Conservation (phyloP, 2,797 vertebrate genomes). For the Karalla daura region DNA sequence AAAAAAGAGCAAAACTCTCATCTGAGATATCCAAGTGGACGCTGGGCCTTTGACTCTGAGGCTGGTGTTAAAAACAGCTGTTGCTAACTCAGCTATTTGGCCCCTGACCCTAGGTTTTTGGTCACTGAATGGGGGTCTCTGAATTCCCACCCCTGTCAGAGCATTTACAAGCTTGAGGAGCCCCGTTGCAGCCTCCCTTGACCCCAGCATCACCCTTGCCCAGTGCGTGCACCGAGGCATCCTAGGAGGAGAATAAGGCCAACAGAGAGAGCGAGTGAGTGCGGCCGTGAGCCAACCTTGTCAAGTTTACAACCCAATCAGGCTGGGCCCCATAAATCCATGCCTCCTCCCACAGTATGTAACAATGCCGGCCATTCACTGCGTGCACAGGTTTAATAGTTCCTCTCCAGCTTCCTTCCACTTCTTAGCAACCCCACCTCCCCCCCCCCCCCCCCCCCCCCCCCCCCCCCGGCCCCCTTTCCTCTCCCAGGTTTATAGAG, state of each 20-base stretch:
- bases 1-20: not conserved
- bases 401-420: conserved; percentile 83
- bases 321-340: conserved; percentile 90
- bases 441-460: too few relatives aligned
- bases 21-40: conserved; percentile 12
- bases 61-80: conserved; percentile 84
- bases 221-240: conserved; percentile 79
- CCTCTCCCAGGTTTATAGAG: conserved; percentile 84
- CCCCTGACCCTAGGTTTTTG: conserved; percentile 88
- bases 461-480: conserved; percentile 25
- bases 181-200: conserved; percentile 68
- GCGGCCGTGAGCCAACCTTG: conserved; percentile 77
- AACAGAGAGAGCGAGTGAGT: conserved; percentile 66
- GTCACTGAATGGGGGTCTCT: conserved; percentile 85
- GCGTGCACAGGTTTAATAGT: conserved; percentile 77
- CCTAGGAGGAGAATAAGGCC: conserved; percentile 77
- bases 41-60: conserved; percentile 22
- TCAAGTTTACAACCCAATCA: conserved; percentile 92
- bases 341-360: conserved; percentile 83
- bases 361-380: conserved; percentile 90
- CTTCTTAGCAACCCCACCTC: conserved; percentile 78
- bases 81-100: conserved; percentile 85
- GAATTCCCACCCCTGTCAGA: conserved; percentile 87
- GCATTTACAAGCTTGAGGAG: conserved; percentile 90
- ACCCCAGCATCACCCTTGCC: conserved; percentile 76